These are phyloP conservation scores for Elanus axillaris DNA, from an alignment of 2,113 vertebrate genomes.

Conservation along the genomic window DNA sequence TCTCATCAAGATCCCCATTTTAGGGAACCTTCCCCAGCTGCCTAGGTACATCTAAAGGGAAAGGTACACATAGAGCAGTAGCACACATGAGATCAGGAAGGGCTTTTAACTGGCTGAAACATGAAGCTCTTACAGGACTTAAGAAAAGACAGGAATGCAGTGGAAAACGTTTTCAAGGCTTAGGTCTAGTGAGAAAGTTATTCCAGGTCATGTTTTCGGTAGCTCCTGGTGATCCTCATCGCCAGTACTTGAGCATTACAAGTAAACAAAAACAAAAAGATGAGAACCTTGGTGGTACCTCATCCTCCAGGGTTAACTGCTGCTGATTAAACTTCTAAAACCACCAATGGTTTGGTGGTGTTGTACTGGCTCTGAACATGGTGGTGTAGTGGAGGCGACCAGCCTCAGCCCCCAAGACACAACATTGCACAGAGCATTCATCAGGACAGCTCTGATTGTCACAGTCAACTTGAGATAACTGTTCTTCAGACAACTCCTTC, in stretches of 20 bases:
- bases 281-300: not conserved
- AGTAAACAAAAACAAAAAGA: not conserved
- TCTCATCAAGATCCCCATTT: not conserved
- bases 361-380: not conserved
- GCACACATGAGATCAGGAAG: not conserved
- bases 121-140: not conserved
- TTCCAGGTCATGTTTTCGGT: not conserved
- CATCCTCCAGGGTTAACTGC: not conserved
- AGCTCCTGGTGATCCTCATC: not conserved
- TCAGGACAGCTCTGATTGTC: not conserved
- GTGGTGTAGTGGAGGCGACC: not conserved
- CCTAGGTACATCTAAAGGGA: not conserved
- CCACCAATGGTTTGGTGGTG: accelerated
- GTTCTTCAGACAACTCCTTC: not conserved
- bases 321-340: not conserved
- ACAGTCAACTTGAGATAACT: not conserved
- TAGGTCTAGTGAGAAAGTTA: not conserved
- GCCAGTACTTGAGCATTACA: not conserved
- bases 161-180: not conserved
- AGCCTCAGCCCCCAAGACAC: not conserved
- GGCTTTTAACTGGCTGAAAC: not conserved
- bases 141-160: not conserved
- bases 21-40: not conserved
- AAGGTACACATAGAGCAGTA: not conserved
- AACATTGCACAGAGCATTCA: not conserved